phyloP scores from a whole-genome alignment of 2,797 vertebrate genomes.

The Toxotes lorentzi region DNA sequence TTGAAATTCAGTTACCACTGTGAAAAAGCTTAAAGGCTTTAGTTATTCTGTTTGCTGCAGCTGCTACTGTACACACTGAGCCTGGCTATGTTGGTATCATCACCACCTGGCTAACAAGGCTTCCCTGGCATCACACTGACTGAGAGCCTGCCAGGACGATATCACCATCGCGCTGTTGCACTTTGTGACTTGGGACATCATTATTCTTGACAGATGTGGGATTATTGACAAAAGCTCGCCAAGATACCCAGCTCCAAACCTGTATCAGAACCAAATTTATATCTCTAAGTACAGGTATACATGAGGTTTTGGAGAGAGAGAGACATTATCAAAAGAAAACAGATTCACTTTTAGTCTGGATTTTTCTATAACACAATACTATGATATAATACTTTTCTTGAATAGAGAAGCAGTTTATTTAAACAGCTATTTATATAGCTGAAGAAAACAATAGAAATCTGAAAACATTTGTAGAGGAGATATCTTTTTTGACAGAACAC shows the following conservation, averaged over 20 bases:
- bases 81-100: slow-evolving; percentile 40
- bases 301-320: background rate
- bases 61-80: slow-evolving; percentile 54
- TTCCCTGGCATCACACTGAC: slow-evolving; percentile 38
- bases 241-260: background rate
- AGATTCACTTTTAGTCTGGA: background rate
- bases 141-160: slow-evolving; percentile 44
- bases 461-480: background rate
- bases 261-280: background rate
- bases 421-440: too few species aligned
- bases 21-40: slow-evolving; percentile 65
- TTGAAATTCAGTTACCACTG: slow-evolving; percentile 52
- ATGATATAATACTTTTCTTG: background rate
- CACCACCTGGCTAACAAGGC: slow-evolving; percentile 65
- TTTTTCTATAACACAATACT: background rate
- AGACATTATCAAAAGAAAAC: too few species aligned
- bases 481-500: background rate
- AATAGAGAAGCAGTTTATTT: background rate
- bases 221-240: slow-evolving; percentile 44
- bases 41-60: slow-evolving; percentile 68
- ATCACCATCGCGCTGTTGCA: slow-evolving; percentile 38
- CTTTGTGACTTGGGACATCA: slow-evolving; percentile 37
- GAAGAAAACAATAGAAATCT: too few species aligned
- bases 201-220: slow-evolving; percentile 53
- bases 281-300: background rate